Conservation (phyloP, 2,113 vertebrate species). For the Prunella fulvescens region DNA sequence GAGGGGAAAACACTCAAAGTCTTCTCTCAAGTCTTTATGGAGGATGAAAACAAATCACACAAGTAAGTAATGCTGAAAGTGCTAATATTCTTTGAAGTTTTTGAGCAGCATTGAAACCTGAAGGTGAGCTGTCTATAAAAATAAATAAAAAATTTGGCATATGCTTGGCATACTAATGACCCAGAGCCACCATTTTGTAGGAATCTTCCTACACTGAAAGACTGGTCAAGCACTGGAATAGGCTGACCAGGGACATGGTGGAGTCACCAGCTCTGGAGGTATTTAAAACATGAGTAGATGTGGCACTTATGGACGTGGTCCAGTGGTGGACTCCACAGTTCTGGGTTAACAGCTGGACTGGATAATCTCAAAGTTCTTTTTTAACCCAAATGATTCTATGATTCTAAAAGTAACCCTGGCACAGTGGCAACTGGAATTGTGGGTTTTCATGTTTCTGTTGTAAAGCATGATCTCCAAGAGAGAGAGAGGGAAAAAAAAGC, state of each 20-base stretch:
- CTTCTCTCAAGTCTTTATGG: conserved; percentile 15
- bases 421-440: background rate
- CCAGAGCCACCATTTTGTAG: background rate
- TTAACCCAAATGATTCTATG: background rate
- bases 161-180: background rate
- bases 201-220: background rate
- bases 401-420: background rate
- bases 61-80: background rate
- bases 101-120: background rate
- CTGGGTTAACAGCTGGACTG: background rate
- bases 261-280: background rate
- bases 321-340: background rate
- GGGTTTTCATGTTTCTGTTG: conserved; percentile 3
- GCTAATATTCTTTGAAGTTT: conserved; percentile 13
- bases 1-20: conserved; percentile 36
- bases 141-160: background rate
- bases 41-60: conserved; percentile 36
- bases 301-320: background rate
- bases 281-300: background rate
- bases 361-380: background rate
- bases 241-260: background rate
- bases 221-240: background rate
- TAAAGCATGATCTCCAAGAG: background rate
- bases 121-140: conserved; percentile 20
- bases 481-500: background rate